Base-by-base conservation (phyloP, 2,797 vertebrate species). In the Champsocephalus gunnari region DNA sequence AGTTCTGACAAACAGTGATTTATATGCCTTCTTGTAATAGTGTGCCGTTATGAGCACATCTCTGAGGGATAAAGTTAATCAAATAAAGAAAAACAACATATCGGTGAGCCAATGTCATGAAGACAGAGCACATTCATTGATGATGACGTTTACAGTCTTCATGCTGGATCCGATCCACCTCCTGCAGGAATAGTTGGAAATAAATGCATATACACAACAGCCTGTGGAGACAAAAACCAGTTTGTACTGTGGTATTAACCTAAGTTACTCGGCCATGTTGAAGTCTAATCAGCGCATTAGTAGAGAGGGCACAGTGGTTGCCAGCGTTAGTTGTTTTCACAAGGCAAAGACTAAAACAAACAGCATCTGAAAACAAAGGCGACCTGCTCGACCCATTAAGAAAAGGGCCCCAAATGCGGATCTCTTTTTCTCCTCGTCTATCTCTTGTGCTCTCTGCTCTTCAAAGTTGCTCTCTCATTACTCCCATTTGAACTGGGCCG, bases 361-460 rank as follows among this genome's bases (percentile, higher is more conserved):
- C 81, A 83, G 87, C 85, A 87, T 91, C 88, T 91, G 86, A 83
- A 89, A 89, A 88, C 89, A 89, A 88, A 92, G 85, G 54, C 80
- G 80, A 88, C 88, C 83, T 73, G 74, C 75, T 63, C 88, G 90
- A 92, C 92, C 92, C 90, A 91, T 85, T 93, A 92, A 79, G 77
- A 82, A 72, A 47, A 9, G 2, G 57, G 68, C 65, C 82, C 70
- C 8, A 1, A 28, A 61, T 32, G 63, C 62, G 61, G 53, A 74
- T 77, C 68, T 80, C 85, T 41, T 66, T 77, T 68, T 80, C 85
- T 41, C 65, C 77, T 75, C 67, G 74, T 71, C 75, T 62, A 34
- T 47, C 68, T 70, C 76, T 75, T 75, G 41, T 17, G 59, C 83
- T 80, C 69, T 55, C 56, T 76, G 51, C 71, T 80, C 85, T 88